phyloP scores from a whole-genome alignment of 2,797 vertebrate species.

The Lindbergichthys nudifrons region DNA sequence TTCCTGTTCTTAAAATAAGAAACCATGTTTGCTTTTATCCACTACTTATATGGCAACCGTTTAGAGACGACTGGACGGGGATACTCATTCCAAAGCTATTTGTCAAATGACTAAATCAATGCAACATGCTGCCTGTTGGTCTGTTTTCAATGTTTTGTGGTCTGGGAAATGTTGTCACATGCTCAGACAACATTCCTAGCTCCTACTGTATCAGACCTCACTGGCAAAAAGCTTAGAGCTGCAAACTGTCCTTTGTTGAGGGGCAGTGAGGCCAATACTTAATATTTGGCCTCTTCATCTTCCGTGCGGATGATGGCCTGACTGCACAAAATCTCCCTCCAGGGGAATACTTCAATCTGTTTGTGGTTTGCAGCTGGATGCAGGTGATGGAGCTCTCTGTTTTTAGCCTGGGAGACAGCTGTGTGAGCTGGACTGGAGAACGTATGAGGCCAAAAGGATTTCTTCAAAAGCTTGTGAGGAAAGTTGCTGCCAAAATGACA shows the following conservation, averaged over 20 bases:
- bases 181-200: constrained; percentile 62
- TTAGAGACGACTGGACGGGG: constrained; percentile 62
- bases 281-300: constrained; percentile 50
- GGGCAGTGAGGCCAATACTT: constrained; percentile 25
- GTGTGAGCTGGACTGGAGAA: constrained; percentile 54
- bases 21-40: constrained; percentile 62
- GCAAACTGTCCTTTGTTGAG: constrained; percentile 44
- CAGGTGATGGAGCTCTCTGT: constrained; percentile 68
- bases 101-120: constrained; percentile 79
- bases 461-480: constrained; percentile 22
- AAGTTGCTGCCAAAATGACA: constrained; percentile 30
- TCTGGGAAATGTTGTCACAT: constrained; percentile 77
- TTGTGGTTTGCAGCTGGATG: constrained; percentile 75
- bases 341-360: constrained; percentile 65
- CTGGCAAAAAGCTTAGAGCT: constrained; percentile 43
- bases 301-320: constrained; percentile 45
- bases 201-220: constrained; percentile 65
- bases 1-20: constrained; percentile 75
- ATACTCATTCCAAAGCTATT: constrained; percentile 75
- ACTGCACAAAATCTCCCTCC: constrained; percentile 52
- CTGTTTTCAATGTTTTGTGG: constrained; percentile 79
- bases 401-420: constrained; percentile 65
- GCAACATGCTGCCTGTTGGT: constrained; percentile 70
- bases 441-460: constrained; percentile 49
- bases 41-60: constrained; percentile 67